Conservation (phyloP, 1,140 invertebrate genomes). For the Dufourea novaeangliae region DNA sequence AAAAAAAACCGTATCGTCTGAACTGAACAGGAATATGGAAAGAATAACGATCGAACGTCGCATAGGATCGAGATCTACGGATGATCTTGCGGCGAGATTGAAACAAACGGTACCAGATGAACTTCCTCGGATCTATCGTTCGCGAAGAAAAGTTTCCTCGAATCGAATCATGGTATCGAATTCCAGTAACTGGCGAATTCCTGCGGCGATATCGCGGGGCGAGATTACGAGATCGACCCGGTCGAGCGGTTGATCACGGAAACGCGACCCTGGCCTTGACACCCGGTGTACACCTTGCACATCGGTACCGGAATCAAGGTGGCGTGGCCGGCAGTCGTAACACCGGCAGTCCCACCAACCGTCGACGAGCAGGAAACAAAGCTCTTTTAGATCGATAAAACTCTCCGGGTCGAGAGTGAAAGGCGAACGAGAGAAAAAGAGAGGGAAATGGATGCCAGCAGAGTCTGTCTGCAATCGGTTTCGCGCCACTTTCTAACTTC, state of each 20-base stretch:
- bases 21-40: too few species aligned
- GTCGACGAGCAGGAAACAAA: constrained; percentile 18
- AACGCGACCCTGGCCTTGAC: constrained; percentile 65
- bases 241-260: constrained; percentile 53
- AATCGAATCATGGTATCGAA: background rate
- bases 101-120: too few species aligned
- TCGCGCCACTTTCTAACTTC: background rate
- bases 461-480: background rate
- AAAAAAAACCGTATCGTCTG: too few species aligned
- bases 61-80: too few species aligned
- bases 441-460: background rate
- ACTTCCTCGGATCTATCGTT: too few species aligned
- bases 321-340: constrained; percentile 53
- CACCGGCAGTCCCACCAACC: constrained; percentile 19
- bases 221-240: constrained; percentile 65
- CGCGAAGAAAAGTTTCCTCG: too few species aligned
- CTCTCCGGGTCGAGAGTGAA: constrained; percentile 28
- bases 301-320: constrained; percentile 46
- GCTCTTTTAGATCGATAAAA: constrained; percentile 39
- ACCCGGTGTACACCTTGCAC: constrained; percentile 40
- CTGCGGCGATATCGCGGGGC: constrained; percentile 2
- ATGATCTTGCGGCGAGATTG: too few species aligned
- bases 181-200: constrained; percentile 6
- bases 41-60: too few species aligned
- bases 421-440: constrained; percentile 21